Evolutionary conservation across 2,797 vertebrate species (phyloP).

Genomic region (Thaleichthys pacificus): DNA sequence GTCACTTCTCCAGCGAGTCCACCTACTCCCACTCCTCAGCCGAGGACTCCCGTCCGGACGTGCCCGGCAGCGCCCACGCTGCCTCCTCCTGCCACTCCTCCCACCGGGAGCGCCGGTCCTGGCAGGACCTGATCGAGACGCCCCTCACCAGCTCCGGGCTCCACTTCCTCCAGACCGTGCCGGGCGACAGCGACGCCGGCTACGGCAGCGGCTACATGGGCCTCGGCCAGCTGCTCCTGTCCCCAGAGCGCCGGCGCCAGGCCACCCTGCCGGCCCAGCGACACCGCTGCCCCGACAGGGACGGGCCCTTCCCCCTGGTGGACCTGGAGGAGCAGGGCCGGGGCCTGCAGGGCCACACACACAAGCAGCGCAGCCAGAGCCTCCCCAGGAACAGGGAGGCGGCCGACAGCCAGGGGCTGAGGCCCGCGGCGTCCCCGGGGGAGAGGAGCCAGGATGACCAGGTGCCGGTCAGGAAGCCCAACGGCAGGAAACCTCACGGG

Average conservation of each 20-base stretch:
- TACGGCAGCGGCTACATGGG: constrained; percentile 31
- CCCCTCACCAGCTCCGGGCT: constrained; percentile 80
- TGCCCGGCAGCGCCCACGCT: constrained; percentile 66
- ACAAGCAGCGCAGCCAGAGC: constrained; percentile 86
- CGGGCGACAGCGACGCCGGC: constrained; percentile 53
- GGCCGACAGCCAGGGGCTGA: constrained; percentile 77
- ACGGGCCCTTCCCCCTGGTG: constrained; percentile 79
- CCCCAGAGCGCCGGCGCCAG: constrained; percentile 70
- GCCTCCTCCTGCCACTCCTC: constrained; percentile 72
- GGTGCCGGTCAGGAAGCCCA: constrained; percentile 28
- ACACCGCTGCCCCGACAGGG: constrained; percentile 64
- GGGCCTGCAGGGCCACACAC: constrained; percentile 58
- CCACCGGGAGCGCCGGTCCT: constrained; percentile 75
- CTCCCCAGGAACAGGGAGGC: constrained; percentile 81
- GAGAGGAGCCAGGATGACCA: constrained; percentile 60
- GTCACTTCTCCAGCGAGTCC: constrained; percentile 80
- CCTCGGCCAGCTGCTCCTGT: constrained; percentile 50
- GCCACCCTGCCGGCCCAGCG: constrained; percentile 70
- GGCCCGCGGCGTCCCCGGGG: constrained; percentile 50
- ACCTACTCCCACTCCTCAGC: constrained; percentile 79
- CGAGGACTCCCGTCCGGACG: constrained; percentile 69
- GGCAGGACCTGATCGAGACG: constrained; percentile 83
- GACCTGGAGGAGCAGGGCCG: constrained; percentile 67
- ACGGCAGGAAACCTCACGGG: constrained; percentile 6
- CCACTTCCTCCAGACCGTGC: constrained; percentile 79